These are phyloP conservation scores for Leptothorax acervorum DNA, from an alignment of 2,888 invertebrate species.

Conservation along the genomic window DNA sequence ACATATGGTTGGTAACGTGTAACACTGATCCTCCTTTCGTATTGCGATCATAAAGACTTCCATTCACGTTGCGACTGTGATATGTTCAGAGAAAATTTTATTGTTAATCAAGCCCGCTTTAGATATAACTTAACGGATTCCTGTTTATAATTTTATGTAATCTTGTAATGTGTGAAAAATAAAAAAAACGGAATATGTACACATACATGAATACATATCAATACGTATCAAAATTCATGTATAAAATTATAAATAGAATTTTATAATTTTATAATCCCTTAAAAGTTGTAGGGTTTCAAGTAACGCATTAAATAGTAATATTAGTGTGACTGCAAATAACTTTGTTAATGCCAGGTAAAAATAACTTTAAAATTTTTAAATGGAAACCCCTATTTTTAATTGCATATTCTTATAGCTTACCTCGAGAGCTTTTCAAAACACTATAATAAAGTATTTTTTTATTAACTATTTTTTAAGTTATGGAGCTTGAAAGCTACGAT, in stretches of 20 bases:
- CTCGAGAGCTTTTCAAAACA: too few relatives aligned
- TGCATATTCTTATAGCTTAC: too few relatives aligned
- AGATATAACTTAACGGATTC: background rate
- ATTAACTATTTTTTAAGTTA: too few relatives aligned
- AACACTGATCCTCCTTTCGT: slow-evolving; percentile 1
- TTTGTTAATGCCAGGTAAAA: too few relatives aligned
- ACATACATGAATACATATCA: background rate
- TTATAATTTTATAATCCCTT: background rate
- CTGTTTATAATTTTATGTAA: background rate
- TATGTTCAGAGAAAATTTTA: background rate
- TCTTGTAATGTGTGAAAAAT: background rate
- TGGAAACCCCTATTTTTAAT: too few relatives aligned
- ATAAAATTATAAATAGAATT: background rate
- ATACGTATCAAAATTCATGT: background rate
- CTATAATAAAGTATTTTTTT: too few relatives aligned
- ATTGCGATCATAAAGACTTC: background rate
- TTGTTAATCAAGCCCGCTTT: background rate
- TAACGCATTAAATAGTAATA: too few relatives aligned
- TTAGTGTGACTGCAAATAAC: too few relatives aligned
- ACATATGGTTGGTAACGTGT: slow-evolving; percentile 64
- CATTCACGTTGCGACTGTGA: background rate
- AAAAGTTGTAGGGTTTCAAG: too few relatives aligned
- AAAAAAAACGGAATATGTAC: background rate
- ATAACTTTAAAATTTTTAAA: too few relatives aligned
- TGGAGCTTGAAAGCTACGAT: too few relatives aligned